These are phyloP conservation scores for Hassar affinis DNA, from an alignment of 2,113 vertebrate species.

Conservation along the genomic window DNA sequence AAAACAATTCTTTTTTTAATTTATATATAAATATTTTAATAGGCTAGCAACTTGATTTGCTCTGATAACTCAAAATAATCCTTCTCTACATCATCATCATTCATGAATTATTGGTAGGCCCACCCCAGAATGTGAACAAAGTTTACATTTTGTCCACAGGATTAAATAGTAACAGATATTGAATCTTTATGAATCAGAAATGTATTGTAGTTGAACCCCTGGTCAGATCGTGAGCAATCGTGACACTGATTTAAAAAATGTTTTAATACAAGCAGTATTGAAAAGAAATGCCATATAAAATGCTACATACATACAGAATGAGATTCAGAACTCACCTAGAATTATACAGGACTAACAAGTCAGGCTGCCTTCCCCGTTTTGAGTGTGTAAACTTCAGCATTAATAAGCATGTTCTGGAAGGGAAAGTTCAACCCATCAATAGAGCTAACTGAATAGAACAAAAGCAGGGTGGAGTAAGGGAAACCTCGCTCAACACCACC, in stretches of 20 bases:
- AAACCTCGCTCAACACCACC: background rate
- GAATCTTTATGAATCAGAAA: background rate
- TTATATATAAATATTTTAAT: background rate
- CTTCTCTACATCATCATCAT: background rate
- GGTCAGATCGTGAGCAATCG: background rate
- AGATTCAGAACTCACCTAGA: background rate
- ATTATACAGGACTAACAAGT: background rate
- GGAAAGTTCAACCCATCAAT: background rate
- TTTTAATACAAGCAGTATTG: background rate
- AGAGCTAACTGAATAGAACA: background rate
- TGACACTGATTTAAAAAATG: background rate
- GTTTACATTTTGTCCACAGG: background rate
- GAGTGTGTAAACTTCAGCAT: background rate
- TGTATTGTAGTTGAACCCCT: background rate
- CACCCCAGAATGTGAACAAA: background rate
- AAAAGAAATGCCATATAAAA: background rate
- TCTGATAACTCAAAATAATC: background rate
- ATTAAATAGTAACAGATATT: background rate
- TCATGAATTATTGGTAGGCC: background rate
- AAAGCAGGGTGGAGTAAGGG: background rate
- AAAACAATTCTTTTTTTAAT: background rate
- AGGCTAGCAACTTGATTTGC: background rate
- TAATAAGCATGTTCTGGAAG: background rate
- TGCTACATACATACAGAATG: background rate
- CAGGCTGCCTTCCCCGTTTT: constrained; percentile 2